Evolutionary conservation across 2,888 invertebrate species (phyloP), one percentile per base, ranked within the genome.

Genomic region (Panopea generosa): DNA sequence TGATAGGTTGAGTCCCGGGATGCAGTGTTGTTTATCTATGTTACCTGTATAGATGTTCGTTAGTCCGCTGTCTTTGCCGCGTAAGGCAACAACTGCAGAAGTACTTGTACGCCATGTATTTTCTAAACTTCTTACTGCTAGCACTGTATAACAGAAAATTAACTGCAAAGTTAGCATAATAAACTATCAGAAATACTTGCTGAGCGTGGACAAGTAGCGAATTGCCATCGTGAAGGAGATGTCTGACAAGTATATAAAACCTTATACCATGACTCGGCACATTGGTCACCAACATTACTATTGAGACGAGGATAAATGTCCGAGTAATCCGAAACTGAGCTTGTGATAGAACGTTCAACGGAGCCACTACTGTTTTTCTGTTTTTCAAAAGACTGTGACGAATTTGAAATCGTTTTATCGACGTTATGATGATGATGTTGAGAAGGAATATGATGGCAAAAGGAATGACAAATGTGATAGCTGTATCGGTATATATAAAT

Each of bases 241-340:
- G 61, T 26, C 69, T 63, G 16, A 88, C 73, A 29, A 87, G 74
- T 7, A 86, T 71, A 61, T 86, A 87, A 29, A 88, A 72, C 3
- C 89, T 73, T 27, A 87, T 84, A 11, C 86, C 87, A 77, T 91
- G 87, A 56, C 88, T 89, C 6, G 90, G 90, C 18, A 90, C 77
- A 56, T 87, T 86, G 9, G 90, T 84, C 24, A 90, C 71, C 2
- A 90, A 76, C 49, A 88, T 82, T 6, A 89, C 82, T 7, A 82
- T 84, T 24, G 89, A 89, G 26, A 90, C 83, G n/a, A 87, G 79
- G 27, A 90, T 83, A 63, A 90, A 82, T 72, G 87, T 87, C 40
- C 85, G 84, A 9, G 86, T 88, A 33, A 86, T 82, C 3, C 81
- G 61, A 53, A 84, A 82, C 60, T 87, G 85, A 16, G 86, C 87